Base-by-base conservation (phyloP, 1,140 invertebrate species). In the Macrobrachium nipponense region DNA sequence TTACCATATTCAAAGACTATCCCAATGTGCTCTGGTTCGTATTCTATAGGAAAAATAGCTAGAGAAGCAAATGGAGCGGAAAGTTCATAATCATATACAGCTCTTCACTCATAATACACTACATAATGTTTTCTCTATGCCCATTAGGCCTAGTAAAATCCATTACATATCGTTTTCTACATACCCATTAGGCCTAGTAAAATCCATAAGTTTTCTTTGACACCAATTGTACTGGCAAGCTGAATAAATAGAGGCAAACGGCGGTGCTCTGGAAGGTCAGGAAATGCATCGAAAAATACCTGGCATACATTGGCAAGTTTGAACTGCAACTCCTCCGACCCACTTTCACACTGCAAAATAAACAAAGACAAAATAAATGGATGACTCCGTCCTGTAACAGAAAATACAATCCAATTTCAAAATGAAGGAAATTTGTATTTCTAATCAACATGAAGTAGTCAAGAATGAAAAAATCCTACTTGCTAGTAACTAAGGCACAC, bases 261-360 rank as follows among this genome's bases (percentile, higher is more conserved):
- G 64, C 97, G 93, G 91, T 99, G 97, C 89, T 96, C 94, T 0
- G 97, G 97, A 72, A 99, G 96, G 91, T 98, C 96, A 2, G 96
- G 92, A 27, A 97, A 93, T 1, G 96, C 96, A 90, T 96, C 95
- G 0, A 97, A 95, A 91, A 99, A 99, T 27, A 98, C 96, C 44
- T 86, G 84, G 17, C 84, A 86, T 27, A 86, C 77, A 27, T 79
- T 66, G 0, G 76, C 83, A 20, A 86, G 66, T 18, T 75, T 79
- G 5, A 64, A 72, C 68, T 23, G 0, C 23, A 70, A 17, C 60
- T 64, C 61, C 18, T 43, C 78, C 12, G 14, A 44, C n/a, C 43
- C 36, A 76, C 73, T 64, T 51, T 82, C 51, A 70, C 15, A 73
- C 81, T 82, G 81, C 10, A 61, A 18, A 15, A 12, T 58, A 43